A percentile compares a stretch with the other conserved stretches of the same genome.
Evolutionary conservation across 2,888 invertebrate species (phyloP).

Genomic region (Spilarctia lutea): DNA sequence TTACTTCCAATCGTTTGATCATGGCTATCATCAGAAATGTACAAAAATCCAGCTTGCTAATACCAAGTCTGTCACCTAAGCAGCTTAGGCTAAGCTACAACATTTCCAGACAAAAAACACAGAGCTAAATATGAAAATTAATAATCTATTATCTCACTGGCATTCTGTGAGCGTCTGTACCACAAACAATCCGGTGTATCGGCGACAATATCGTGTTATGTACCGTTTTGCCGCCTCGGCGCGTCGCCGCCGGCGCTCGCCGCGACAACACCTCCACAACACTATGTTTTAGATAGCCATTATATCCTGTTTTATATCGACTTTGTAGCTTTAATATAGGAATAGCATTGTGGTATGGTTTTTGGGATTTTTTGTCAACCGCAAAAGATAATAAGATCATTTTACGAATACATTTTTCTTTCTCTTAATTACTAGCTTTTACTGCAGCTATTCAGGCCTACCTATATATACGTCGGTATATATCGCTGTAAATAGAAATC

Average conservation of each 20-base stretch:
- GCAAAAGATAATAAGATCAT: background rate
- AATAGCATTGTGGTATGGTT: background rate
- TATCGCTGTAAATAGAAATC: too few species aligned
- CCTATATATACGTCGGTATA: too few species aligned
- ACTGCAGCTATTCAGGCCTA: too few species aligned
- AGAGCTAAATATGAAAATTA: background rate
- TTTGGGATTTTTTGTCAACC: background rate
- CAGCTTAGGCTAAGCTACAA: background rate
- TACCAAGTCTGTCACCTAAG: too few species aligned
- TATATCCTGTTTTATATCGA: slow-evolving; percentile 17
- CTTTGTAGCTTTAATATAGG: background rate
- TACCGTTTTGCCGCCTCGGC: slow-evolving; percentile 75
- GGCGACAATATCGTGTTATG: slow-evolving; percentile 80
- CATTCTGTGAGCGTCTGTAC: slow-evolving; percentile 49
- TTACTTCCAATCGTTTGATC: too few species aligned
- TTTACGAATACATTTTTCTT: too few species aligned
- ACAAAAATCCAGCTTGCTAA: background rate
- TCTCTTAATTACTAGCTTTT: too few species aligned
- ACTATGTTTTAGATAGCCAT: slow-evolving; percentile 22
- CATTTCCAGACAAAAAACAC: background rate
- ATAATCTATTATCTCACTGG: background rate
- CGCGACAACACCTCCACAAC: slow-evolving; percentile 14
- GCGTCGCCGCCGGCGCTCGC: slow-evolving; percentile 40
- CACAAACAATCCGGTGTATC: slow-evolving; percentile 67
- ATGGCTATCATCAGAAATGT: too few species aligned